Base-by-base conservation (phyloP, 2,113 vertebrate species). In the Cercopithecus mona region DNA sequence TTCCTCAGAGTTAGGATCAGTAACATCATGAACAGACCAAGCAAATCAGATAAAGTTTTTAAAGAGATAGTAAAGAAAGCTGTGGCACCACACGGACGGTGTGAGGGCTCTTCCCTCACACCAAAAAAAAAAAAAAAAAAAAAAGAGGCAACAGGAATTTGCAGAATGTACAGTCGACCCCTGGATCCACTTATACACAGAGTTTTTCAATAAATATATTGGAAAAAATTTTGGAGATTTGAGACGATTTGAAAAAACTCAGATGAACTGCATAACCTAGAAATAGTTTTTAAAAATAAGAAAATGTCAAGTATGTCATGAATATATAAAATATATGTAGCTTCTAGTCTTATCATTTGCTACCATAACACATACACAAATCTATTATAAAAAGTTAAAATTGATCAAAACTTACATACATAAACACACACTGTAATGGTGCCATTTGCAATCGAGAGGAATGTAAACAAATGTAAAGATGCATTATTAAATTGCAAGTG, bases 1-100 rank as follows among this genome's bases (percentile, higher is more conserved):
- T 82, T 93, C 20, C 45, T 88, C 76, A 76, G 55, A 88, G 48
- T 88, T 70, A 85, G 73, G n/a, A 40, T 89, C 88, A 91, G 43
- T 50, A 61, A 45, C 87, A 88, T 81, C 23, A 38, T 40, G 23
- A 59, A 27, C 13, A 8, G 16, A 48, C 27, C 38, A 70, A 48
- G 68, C 18, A 75, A 89, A 75, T 64, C 11, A 23, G 5, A 14
- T 32, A 88, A 30, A 72, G 27, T 66, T 84, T 50, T 80, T 78
- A 52, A 25, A 76, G 35, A 90, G 38, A 52, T 55, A 30, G 52
- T 55, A n/a, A 84, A 72, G 35, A 86, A 82, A 32, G 43, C 9
- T 5, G 1, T 23, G 18, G n/a, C 52, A 22, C 7, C 61, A 55
- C 23, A 13, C 64, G 14, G 32, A 68, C 0, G 1, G 32, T 35